These are phyloP conservation scores for Vanessa cardui DNA, from an alignment of 2,888 invertebrate genomes.

Conservation along the genomic window DNA sequence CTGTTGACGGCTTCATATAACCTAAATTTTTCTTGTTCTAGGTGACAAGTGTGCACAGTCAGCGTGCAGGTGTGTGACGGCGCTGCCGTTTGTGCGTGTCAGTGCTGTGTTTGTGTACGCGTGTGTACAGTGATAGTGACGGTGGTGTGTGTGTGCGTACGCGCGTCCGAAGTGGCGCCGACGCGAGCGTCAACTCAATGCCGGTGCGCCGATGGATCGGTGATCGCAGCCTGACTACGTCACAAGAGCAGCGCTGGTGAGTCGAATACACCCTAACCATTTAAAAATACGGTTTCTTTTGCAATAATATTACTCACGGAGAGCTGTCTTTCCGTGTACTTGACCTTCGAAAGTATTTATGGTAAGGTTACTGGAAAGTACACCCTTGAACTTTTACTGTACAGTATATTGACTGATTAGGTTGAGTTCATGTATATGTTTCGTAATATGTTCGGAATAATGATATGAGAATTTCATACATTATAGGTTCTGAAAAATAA, in stretches of 20 bases:
- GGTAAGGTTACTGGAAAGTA: constrained; percentile 9
- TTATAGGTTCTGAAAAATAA: too few relatives aligned
- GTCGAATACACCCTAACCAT: constrained; percentile 37
- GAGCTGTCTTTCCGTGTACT: not conserved
- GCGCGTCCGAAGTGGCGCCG: constrained; percentile 69
- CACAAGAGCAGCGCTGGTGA: constrained; percentile 80
- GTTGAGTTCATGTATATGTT: not conserved
- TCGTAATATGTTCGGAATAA: not conserved
- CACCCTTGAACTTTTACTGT: constrained; percentile 16
- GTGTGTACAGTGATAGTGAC: constrained; percentile 45
- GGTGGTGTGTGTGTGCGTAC: constrained; percentile 47
- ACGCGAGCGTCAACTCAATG: constrained; percentile 73
- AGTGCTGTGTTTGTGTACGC: constrained; percentile 29
- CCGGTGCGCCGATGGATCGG: constrained; percentile 81
- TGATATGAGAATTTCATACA: too few relatives aligned
- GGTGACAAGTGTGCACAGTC: constrained; percentile 34
- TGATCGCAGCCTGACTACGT: constrained; percentile 76
- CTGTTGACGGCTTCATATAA: constrained; percentile 10
- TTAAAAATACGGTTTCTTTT: not conserved
- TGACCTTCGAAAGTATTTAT: constrained; percentile 6
- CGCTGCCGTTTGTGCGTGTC: constrained; percentile 27
- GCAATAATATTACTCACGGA: not conserved
- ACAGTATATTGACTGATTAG: not conserved
- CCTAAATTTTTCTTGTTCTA: constrained; percentile 33
- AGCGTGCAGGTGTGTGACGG: constrained; percentile 27